Percentiles rank a stretch among this genome's conserved stretches.
These are phyloP conservation scores for Trichosurus vulpecula DNA, from an alignment of 2,797 vertebrate genomes.

Conservation along the genomic window DNA sequence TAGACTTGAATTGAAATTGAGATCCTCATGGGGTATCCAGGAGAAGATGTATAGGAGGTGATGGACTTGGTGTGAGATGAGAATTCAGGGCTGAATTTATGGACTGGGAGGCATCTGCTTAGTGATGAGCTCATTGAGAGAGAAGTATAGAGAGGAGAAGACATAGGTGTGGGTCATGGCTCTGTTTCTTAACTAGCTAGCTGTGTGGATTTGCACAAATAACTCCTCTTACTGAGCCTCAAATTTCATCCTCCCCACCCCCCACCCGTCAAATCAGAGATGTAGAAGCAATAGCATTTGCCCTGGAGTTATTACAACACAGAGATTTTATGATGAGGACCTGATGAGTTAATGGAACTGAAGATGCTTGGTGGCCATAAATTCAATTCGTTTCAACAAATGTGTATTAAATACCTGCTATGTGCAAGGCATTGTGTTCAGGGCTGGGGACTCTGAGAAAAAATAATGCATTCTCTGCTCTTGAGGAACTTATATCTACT, in stretches of 20 bases:
- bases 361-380: neutral
- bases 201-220: neutral
- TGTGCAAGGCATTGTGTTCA: neutral
- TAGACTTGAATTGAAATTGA: neutral
- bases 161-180: neutral
- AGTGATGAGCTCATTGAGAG: neutral
- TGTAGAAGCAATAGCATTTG: neutral
- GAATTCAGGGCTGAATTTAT: neutral
- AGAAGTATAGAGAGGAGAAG: neutral
- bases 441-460: neutral
- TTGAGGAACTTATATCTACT: neutral
- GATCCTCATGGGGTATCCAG: neutral
- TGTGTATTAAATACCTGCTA: neutral
- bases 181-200: neutral
- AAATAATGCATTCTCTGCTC: neutral
- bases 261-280: neutral
- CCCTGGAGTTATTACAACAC: neutral
- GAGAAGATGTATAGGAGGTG: neutral
- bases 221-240: neutral
- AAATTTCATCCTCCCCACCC: neutral
- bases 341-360: neutral
- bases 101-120: neutral
- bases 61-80: neutral
- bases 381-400: neutral
- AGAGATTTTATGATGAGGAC: neutral